Evolutionary conservation across 2,113 vertebrate species (phyloP).

Genomic region (Ia io): DNA sequence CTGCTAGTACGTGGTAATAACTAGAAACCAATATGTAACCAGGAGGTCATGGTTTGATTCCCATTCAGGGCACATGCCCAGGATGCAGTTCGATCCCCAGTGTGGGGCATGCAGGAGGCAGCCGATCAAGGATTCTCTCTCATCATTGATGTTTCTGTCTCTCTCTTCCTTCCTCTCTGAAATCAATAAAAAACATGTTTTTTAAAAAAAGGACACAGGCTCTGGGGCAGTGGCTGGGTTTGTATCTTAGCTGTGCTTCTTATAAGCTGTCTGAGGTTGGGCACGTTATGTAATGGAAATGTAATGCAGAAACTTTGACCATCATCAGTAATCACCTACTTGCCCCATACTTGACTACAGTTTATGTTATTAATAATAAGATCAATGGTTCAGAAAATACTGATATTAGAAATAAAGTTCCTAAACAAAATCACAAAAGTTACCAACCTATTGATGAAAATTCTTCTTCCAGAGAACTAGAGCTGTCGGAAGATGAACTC

Average conservation of each 20-base stretch:
- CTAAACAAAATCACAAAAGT: background rate
- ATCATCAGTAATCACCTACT: background rate
- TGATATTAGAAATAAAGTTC: background rate
- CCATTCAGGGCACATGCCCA: too few relatives aligned
- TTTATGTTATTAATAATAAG: background rate
- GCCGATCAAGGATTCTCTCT: too few relatives aligned
- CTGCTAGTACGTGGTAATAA: background rate
- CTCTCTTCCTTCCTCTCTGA: too few relatives aligned
- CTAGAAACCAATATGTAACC: background rate
- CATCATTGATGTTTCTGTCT: too few relatives aligned
- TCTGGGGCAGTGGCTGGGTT: background rate
- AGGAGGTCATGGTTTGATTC: too few relatives aligned
- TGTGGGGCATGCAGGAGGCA: too few relatives aligned
- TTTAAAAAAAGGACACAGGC: background rate
- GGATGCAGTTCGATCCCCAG: too few relatives aligned
- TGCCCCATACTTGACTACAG: background rate
- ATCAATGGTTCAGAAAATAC: background rate
- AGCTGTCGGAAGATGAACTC: background rate
- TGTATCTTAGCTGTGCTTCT: background rate
- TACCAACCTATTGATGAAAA: constrained; percentile 60
- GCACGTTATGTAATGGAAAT: background rate
- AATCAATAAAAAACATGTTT: too few relatives aligned
- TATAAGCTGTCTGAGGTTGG: background rate
- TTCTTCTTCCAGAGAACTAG: constrained; percentile 42
- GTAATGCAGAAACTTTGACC: background rate